Evolutionary conservation across 2,113 vertebrate genomes (phyloP).

Genomic region (Vulpes lagopus): DNA sequence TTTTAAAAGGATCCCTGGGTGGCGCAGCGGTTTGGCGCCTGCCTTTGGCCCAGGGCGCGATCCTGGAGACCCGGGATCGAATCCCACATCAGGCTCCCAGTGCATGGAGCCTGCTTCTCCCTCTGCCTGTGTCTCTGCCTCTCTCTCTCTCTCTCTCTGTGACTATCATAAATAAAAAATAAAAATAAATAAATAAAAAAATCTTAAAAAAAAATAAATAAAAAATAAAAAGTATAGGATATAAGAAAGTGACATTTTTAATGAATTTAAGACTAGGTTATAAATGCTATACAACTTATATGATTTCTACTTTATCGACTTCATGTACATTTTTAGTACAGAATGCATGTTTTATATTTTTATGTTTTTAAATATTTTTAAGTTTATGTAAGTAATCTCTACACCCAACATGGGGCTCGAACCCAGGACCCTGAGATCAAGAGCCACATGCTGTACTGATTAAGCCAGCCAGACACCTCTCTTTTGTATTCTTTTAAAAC

Average conservation of each 20-base stretch:
- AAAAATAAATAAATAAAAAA: too few species aligned
- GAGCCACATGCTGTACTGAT: not conserved
- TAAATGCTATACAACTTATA: constrained; percentile 10
- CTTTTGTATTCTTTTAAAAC: constrained; percentile 7
- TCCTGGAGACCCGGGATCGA: too few species aligned
- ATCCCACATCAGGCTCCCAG: too few species aligned
- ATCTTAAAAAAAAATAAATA: too few species aligned
- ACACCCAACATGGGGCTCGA: not conserved
- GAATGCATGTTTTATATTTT: not conserved
- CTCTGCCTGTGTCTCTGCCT: too few species aligned
- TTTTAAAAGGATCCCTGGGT: too few species aligned
- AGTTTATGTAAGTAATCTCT: not conserved
- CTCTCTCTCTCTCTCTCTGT: too few species aligned
- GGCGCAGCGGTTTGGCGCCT: too few species aligned
- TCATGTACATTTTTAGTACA: not conserved
- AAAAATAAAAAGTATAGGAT: too few species aligned
- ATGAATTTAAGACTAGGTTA: constrained; percentile 14
- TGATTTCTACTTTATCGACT: not conserved
- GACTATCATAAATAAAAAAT: too few species aligned
- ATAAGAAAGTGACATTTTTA: constrained; percentile 26
- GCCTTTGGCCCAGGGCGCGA: too few species aligned
- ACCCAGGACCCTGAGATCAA: not conserved
- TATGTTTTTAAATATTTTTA: not conserved
- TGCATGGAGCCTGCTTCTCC: too few species aligned
- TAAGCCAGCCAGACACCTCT: not conserved